phyloP scores from a whole-genome alignment of 2,888 invertebrate species.

The Ptilodon capucinus region DNA sequence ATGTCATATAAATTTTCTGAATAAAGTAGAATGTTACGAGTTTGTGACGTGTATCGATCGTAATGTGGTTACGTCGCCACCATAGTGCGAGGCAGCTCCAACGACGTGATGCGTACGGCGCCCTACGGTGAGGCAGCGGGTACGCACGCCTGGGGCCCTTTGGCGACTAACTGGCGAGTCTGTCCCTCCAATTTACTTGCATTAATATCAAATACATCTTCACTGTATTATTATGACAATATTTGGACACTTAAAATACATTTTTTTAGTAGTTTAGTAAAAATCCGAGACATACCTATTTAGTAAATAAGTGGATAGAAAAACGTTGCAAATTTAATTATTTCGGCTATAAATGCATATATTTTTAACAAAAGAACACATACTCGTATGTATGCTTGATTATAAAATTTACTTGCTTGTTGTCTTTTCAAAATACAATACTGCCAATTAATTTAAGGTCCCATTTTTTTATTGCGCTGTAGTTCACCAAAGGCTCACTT shows the following conservation, averaged over 20 bases:
- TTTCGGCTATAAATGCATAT: too few species aligned
- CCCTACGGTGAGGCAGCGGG: conserved; percentile 58
- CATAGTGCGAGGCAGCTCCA: conserved; percentile 48
- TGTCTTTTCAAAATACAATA: too few species aligned
- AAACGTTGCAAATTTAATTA: too few species aligned
- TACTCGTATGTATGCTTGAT: too few species aligned
- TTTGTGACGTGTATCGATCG: conserved; percentile 57
- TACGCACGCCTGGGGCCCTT: conserved; percentile 52
- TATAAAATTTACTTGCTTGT: too few species aligned
- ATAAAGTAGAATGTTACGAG: conserved; percentile 31
- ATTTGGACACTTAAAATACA: conserved; percentile 7
- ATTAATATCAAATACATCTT: conserved; percentile 37
- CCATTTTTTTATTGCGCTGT: neutral
- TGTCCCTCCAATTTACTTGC: conserved; percentile 35
- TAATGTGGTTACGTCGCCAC: conserved; percentile 52
- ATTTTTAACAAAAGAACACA: too few species aligned
- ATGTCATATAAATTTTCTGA: conserved; percentile 18
- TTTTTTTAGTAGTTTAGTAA: too few species aligned
- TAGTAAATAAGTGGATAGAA: too few species aligned
- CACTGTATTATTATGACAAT: conserved; percentile 19
- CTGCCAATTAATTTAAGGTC: too few species aligned
- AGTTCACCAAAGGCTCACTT: conserved; percentile 15
- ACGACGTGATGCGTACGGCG: conserved; percentile 53
- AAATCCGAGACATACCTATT: too few species aligned
- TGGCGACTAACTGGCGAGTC: conserved; percentile 47